A percentile compares a stretch with the other conserved stretches of the same genome.
Evolutionary conservation across 1,140 invertebrate genomes (phyloP).

Genomic region (Pseudomyrmex concolor): DNA sequence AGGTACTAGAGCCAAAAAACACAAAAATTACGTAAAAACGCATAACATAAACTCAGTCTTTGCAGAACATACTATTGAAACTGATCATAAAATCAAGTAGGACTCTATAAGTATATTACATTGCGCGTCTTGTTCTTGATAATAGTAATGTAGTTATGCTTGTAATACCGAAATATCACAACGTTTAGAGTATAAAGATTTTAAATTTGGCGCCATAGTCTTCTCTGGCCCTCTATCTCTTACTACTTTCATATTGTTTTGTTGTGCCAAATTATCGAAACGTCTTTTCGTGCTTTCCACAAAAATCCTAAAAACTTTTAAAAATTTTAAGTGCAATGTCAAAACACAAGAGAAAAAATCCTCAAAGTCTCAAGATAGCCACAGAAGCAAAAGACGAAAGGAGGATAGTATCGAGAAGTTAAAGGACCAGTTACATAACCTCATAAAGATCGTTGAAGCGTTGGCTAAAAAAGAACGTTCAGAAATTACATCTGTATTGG

Average conservation of each 20-base stretch:
- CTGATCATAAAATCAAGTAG: too few relatives aligned
- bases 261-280: constrained; percentile 13
- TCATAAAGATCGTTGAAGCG: background rate
- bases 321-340: background rate
- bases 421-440: background rate
- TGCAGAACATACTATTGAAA: too few relatives aligned
- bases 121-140: constrained; percentile 16
- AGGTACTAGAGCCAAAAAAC: too few relatives aligned
- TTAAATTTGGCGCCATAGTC: background rate
- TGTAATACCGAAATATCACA: background rate
- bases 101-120: too few relatives aligned
- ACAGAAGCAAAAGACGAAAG: background rate
- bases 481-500: too few relatives aligned
- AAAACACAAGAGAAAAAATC: background rate
- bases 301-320: background rate
- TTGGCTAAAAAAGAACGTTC: background rate
- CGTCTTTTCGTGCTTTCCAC: background rate
- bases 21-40: too few relatives aligned
- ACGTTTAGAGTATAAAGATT: background rate
- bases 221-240: too few relatives aligned
- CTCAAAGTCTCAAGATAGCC: background rate
- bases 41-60: too few relatives aligned
- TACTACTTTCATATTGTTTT: background rate
- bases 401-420: background rate
- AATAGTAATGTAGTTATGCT: background rate